Evolutionary conservation across 2,888 invertebrate species (phyloP).

Genomic region (Digitonthophagus gazella): DNA sequence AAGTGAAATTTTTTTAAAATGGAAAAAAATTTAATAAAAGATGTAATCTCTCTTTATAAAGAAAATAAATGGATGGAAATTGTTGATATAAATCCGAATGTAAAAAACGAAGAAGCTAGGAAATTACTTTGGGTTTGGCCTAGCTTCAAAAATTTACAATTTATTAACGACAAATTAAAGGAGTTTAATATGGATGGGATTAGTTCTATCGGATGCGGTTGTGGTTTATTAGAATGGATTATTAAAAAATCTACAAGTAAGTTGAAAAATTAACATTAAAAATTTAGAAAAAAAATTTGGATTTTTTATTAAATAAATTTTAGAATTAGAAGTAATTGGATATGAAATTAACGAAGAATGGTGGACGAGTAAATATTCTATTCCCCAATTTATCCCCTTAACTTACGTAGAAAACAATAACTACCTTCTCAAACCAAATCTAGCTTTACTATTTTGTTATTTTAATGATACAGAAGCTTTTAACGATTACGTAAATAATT

Average conservation of each 20-base stretch:
- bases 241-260: slow-evolving; percentile 64
- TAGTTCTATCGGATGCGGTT: slow-evolving; percentile 76
- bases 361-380: slow-evolving; percentile 77
- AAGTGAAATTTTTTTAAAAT: slow-evolving; percentile 30
- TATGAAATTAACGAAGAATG: slow-evolving; percentile 76
- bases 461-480: slow-evolving; percentile 74
- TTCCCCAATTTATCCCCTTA: slow-evolving; percentile 67
- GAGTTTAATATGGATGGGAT: slow-evolving; percentile 54
- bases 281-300: slow-evolving; percentile 17
- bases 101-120: slow-evolving; percentile 48
- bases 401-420: slow-evolving; percentile 56
- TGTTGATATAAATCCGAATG: slow-evolving; percentile 50
- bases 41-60: slow-evolving; percentile 50
- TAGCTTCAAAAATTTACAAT: slow-evolving; percentile 61
- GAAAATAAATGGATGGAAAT: slow-evolving; percentile 53
- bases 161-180: slow-evolving; percentile 54
- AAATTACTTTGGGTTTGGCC: slow-evolving; percentile 74
- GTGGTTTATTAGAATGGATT: slow-evolving; percentile 81
- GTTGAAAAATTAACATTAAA: slow-evolving; percentile 23
- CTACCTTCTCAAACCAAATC: slow-evolving; percentile 42
- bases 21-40: slow-evolving; percentile 51
- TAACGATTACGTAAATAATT: slow-evolving; percentile 63
- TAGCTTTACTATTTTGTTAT: slow-evolving; percentile 75
- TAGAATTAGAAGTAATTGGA: slow-evolving; percentile 64
- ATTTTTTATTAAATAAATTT: slow-evolving; percentile 28